Percentiles rank a stretch among this genome's conserved stretches.
phyloP scores from a whole-genome alignment of 92 coral and sea anemone genomes.

The Hydrozoanthus gracilis region DNA sequence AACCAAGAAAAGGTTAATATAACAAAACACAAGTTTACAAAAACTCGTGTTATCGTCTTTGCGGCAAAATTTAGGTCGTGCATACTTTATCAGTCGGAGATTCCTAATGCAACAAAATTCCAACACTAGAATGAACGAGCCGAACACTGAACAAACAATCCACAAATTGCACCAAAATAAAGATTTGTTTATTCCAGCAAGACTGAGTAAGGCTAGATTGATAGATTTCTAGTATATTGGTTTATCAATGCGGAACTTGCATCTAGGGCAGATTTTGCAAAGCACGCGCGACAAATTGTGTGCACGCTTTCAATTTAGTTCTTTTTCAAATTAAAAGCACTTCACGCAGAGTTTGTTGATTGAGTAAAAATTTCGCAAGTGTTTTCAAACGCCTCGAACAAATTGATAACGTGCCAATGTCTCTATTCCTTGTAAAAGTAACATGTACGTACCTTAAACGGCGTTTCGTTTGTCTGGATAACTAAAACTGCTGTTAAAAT shows the following conservation, averaged over 20 bases:
- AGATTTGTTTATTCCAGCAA: neutral
- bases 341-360: constrained; percentile 13
- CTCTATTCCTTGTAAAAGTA: neutral
- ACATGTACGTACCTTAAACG: constrained; percentile 33
- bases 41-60: neutral
- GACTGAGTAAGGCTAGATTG: too few species aligned
- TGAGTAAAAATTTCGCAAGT: constrained; percentile 9
- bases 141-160: neutral
- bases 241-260: neutral
- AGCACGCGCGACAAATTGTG: constrained; percentile 14
- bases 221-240: neutral
- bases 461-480: neutral
- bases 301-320: neutral
- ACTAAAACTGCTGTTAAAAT: constrained; percentile 14
- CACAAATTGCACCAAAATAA: neutral
- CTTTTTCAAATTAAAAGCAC: neutral
- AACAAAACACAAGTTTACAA: constrained; percentile 12
- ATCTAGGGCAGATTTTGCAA: neutral
- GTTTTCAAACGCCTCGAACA: constrained; percentile 12
- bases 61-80: constrained; percentile 11
- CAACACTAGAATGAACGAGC: neutral
- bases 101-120: neutral
- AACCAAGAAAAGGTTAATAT: constrained; percentile 17
- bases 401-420: neutral
- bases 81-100: neutral